These are phyloP conservation scores for Ciona savignyi DNA, from an alignment of 23 tunicate species.

Conservation along the genomic window DNA sequence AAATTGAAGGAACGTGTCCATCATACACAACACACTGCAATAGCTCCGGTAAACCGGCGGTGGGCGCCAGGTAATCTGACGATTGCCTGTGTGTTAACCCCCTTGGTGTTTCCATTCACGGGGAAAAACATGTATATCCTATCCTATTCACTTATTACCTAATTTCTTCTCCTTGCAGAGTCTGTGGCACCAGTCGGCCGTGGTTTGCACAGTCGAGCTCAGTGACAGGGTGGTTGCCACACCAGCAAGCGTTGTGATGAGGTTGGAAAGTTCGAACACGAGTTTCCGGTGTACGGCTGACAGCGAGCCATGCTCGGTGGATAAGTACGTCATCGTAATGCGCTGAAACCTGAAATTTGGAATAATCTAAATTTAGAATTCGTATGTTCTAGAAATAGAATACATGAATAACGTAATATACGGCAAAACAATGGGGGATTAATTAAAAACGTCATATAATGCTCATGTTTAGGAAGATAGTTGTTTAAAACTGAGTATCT, in stretches of 20 bases:
- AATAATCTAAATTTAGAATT: background rate
- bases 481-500: no score
- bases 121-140: no score
- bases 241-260: conserved; percentile 10
- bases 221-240: background rate
- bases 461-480: no score
- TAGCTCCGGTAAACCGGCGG: no score
- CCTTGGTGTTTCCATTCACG: no score
- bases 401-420: background rate
- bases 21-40: no score
- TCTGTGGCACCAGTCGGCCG: conserved; percentile 39
- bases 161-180: conserved; percentile 34
- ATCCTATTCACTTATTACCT: conserved; percentile 5
- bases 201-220: conserved; percentile 1
- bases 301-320: conserved; percentile 25
- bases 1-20: no score
- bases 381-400: background rate
- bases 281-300: conserved; percentile 29
- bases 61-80: no score
- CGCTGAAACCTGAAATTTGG: conserved; percentile 44
- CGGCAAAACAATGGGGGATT: background rate
- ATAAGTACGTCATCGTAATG: conserved; percentile 28
- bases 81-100: no score
- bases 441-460: background rate
- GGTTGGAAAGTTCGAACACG: conserved; percentile 9